Conservation (phyloP, 2,888 invertebrate species). For the Abrostola tripartita region DNA sequence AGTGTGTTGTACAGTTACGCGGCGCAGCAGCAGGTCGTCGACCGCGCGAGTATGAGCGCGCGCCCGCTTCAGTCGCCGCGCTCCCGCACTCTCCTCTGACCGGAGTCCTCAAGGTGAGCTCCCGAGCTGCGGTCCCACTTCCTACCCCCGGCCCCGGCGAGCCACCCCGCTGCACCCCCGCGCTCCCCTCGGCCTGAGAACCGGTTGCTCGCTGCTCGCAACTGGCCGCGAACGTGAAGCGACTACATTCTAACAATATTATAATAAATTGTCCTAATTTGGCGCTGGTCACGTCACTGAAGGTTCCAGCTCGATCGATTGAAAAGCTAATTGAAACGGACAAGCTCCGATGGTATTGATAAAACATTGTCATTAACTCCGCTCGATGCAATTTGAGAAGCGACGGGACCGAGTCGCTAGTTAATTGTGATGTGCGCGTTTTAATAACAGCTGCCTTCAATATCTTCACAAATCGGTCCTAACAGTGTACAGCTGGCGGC, state of each 20-base stretch:
- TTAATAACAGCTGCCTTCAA: slow-evolving; percentile 4
- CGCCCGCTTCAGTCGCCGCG: slow-evolving; percentile 67
- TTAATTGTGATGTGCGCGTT: slow-evolving; percentile 30
- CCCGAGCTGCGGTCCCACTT: slow-evolving; percentile 30
- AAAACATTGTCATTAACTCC: slow-evolving; percentile 35
- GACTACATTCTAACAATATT: slow-evolving; percentile 20
- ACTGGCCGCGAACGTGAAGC: slow-evolving; percentile 11
- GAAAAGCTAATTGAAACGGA: slow-evolving; percentile 17
- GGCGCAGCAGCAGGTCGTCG: slow-evolving; percentile 74
- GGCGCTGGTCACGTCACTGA: slow-evolving; percentile 6
- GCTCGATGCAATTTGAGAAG: slow-evolving; percentile 14
- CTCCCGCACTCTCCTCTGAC: slow-evolving; percentile 62
- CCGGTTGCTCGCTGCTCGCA: slow-evolving; percentile 41
- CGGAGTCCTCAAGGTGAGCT: slow-evolving; percentile 71
- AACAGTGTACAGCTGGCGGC: slow-evolving; percentile 2
- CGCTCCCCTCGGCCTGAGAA: slow-evolving; percentile 20
- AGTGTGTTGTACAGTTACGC: slow-evolving; percentile 73
- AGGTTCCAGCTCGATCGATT: slow-evolving; percentile 10
- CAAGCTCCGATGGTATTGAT: slow-evolving; percentile 36
- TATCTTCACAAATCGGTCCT: not conserved
- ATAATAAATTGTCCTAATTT: slow-evolving; percentile 25
- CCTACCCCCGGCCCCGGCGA: slow-evolving; percentile 19
- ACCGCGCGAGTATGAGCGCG: slow-evolving; percentile 83
- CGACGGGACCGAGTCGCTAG: slow-evolving; percentile 13
- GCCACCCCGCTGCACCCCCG: slow-evolving; percentile 1